These are phyloP conservation scores for Ceyx erithaca DNA, from an alignment of 2,797 vertebrate genomes.

Conservation along the genomic window DNA sequence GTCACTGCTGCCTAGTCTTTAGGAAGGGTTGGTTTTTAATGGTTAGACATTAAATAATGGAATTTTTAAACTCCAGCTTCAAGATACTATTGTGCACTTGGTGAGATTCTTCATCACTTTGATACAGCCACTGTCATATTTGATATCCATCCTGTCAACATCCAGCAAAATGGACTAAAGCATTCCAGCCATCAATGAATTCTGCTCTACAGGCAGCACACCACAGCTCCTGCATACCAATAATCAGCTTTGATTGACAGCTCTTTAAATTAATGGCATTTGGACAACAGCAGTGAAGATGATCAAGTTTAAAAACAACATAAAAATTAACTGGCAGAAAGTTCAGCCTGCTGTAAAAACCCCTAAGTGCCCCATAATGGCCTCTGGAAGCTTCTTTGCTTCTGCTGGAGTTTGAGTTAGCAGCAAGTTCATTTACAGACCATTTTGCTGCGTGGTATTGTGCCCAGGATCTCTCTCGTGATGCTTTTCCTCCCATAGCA, in stretches of 20 bases:
- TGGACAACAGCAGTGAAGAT: constrained; percentile 58
- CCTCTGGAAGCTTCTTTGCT: background rate
- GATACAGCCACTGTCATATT: background rate
- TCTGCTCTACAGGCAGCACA: background rate
- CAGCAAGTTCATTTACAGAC: constrained; percentile 29
- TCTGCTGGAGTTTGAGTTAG: constrained; percentile 37
- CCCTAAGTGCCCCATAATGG: constrained; percentile 31
- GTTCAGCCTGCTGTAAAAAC: constrained; percentile 57
- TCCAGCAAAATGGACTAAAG: background rate
- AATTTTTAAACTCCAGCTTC: background rate
- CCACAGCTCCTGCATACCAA: background rate
- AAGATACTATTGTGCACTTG: background rate
- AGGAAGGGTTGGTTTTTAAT: background rate
- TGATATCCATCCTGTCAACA: background rate
- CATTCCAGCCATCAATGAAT: background rate
- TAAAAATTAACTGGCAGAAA: constrained; percentile 68
- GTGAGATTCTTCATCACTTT: background rate
- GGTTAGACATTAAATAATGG: background rate
- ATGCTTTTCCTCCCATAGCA: background rate
- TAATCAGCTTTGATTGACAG: constrained; percentile 38
- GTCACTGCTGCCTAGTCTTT: background rate
- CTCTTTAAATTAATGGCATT: constrained; percentile 55
- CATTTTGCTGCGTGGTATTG: background rate
- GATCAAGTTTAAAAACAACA: constrained; percentile 69
- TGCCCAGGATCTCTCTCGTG: background rate